Evolutionary conservation across 1,140 invertebrate species (phyloP).

Genomic region (Bombus affinis): DNA sequence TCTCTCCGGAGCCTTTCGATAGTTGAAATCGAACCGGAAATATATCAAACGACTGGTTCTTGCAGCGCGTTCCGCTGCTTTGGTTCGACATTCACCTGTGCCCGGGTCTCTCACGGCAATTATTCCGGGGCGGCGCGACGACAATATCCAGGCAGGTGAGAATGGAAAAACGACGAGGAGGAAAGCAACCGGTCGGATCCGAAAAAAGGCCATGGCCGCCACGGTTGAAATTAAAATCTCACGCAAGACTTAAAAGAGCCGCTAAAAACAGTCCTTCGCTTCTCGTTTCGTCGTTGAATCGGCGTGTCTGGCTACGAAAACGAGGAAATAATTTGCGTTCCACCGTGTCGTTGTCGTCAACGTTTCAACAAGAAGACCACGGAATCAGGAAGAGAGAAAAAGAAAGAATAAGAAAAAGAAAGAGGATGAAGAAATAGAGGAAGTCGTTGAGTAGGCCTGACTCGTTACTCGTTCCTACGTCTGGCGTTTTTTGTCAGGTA

Average conservation of each 20-base stretch:
- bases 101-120: background rate
- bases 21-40: background rate
- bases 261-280: constrained; percentile 26
- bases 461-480: constrained; percentile 64
- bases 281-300: constrained; percentile 50
- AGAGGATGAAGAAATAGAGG: no score
- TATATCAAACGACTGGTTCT: background rate
- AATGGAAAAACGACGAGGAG: background rate
- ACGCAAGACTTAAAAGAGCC: constrained; percentile 47
- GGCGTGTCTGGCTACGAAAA: constrained; percentile 56
- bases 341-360: constrained; percentile 29
- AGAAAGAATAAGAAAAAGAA: no score
- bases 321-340: constrained; percentile 65
- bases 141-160: constrained; percentile 7
- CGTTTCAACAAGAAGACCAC: constrained; percentile 9
- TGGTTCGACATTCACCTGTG: background rate
- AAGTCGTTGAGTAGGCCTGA: constrained; percentile 50
- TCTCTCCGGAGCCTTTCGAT: background rate
- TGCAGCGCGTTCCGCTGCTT: background rate
- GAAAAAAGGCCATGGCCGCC: background rate
- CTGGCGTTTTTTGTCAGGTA: constrained; percentile 63
- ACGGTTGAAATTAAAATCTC: constrained; percentile 55
- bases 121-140: constrained; percentile 13
- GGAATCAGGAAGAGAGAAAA: background rate
- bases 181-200: background rate